phyloP scores from a whole-genome alignment of 2,113 vertebrate genomes.

The Epinephelus fuscoguttatus region DNA sequence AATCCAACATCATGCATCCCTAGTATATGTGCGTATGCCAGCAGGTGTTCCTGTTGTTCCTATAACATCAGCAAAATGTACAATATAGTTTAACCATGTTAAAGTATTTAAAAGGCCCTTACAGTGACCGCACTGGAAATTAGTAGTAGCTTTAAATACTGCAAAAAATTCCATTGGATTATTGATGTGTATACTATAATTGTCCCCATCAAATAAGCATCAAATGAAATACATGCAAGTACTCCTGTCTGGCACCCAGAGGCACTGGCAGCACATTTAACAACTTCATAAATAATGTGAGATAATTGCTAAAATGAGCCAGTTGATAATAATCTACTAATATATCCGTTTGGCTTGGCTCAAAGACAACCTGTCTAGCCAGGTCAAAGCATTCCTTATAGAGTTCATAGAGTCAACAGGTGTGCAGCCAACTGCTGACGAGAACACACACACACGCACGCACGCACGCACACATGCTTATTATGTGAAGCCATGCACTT shows the following conservation, averaged over 20 bases:
- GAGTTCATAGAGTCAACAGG: not conserved
- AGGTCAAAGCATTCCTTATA: conserved; percentile 14
- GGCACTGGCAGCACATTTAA: not conserved
- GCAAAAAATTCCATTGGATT: too few species aligned
- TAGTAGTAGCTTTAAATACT: too few species aligned
- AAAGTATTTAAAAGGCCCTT: too few species aligned
- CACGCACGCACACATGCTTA: not conserved
- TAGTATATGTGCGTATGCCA: too few species aligned
- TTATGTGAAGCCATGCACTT: not conserved
- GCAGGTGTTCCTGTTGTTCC: too few species aligned
- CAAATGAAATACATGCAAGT: too few species aligned
- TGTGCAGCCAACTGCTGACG: not conserved
- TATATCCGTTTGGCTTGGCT: not conserved
- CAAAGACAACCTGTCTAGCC: not conserved
- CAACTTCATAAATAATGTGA: not conserved
- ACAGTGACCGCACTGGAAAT: too few species aligned
- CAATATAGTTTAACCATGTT: too few species aligned
- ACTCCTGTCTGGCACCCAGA: not conserved
- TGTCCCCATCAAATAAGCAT: too few species aligned
- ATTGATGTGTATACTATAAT: too few species aligned
- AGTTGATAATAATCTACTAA: not conserved
- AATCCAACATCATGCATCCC: too few species aligned
- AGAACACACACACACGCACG: not conserved
- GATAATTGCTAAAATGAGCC: not conserved
- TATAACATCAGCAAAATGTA: too few species aligned